These are phyloP conservation scores for Amphipoea oculea DNA, from an alignment of 2,888 invertebrate species.

Conservation along the genomic window DNA sequence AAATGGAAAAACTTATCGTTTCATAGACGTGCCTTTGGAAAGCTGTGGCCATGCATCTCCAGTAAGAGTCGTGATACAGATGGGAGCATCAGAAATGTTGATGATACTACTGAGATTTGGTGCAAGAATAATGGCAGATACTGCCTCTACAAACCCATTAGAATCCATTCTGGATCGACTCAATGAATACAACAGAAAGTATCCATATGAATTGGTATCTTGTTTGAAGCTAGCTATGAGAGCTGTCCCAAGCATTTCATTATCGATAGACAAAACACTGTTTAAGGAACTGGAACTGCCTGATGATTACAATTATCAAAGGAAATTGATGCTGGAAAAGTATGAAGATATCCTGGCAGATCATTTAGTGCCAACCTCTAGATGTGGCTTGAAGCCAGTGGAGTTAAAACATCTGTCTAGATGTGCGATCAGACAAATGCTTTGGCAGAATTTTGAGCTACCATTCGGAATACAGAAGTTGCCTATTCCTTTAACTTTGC, in stretches of 20 bases:
- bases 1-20: constrained; percentile 85
- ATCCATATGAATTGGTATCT: constrained; percentile 93
- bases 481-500: constrained; percentile 92
- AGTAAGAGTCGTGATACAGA: constrained; percentile 93
- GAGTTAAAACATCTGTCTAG: constrained; percentile 94
- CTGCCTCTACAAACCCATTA: constrained; percentile 91
- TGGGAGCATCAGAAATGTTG: constrained; percentile 94
- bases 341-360: constrained; percentile 89
- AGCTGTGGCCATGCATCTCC: constrained; percentile 94
- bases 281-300: constrained; percentile 82
- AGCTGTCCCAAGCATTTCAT: constrained; percentile 90
- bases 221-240: constrained; percentile 93
- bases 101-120: constrained; percentile 94
- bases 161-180: constrained; percentile 92
- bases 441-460: constrained; percentile 93
- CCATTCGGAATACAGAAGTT: constrained; percentile 94
- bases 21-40: constrained; percentile 95
- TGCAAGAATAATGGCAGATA: constrained; percentile 91
- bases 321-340: constrained; percentile 83
- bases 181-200: constrained; percentile 91
- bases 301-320: constrained; percentile 86
- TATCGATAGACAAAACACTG: constrained; percentile 83
- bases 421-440: constrained; percentile 92
- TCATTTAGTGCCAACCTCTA: constrained; percentile 90
- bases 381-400: constrained; percentile 92